Evolutionary conservation across 2,888 invertebrate species (phyloP), one percentile per base, ranked within the genome.

Genomic region (Agrochola lota): DNA sequence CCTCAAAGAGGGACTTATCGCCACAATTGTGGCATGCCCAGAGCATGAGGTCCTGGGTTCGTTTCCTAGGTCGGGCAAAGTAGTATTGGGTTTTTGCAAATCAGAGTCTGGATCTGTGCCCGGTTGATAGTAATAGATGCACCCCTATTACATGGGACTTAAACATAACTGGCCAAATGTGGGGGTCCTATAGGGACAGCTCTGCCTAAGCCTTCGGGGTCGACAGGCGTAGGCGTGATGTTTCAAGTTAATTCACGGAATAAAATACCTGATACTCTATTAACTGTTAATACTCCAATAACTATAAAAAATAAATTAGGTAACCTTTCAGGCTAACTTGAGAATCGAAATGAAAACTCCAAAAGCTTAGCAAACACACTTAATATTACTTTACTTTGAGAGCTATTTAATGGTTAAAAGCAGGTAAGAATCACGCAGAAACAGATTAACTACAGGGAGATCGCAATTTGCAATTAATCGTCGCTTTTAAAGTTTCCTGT

Each of bases 391-490:
- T 63, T 11, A 40, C 43, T 40, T 46, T 15, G 3, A 26, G 52
- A 62, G 30, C 43, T 52, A 60, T 69, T 49, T 26, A 71, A 62
- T 43, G 6, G 15, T 46, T 40, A 12, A 55, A 60, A 60, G n/a
- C 57, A 59, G 30, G n/a, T 49, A 35, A 60, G 46, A 66, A 84
- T 60, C 67, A 52, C 35, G 35, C 66, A 71, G 72, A 70, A 80
- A 81, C 60, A 71, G 57, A 77, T 76, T 76, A 83, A 73, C 66
- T 79, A 80, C 77, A 72, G 49, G 62, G 43, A 75, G 74, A 64
- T 82, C 64, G 74, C 72, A 84, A 83, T 85, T 77, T 78, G 71
- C 78, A 82, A 81, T 87, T 89, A 87, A 86, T 86, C 77, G 72
- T 69, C 46, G 72, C 75, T 82, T 72, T 77, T 75, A 73, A 87